Evolutionary conservation across 2,888 invertebrate species (phyloP), one percentile per base, ranked within the genome.

Genomic region (Nomada fabriciana): DNA sequence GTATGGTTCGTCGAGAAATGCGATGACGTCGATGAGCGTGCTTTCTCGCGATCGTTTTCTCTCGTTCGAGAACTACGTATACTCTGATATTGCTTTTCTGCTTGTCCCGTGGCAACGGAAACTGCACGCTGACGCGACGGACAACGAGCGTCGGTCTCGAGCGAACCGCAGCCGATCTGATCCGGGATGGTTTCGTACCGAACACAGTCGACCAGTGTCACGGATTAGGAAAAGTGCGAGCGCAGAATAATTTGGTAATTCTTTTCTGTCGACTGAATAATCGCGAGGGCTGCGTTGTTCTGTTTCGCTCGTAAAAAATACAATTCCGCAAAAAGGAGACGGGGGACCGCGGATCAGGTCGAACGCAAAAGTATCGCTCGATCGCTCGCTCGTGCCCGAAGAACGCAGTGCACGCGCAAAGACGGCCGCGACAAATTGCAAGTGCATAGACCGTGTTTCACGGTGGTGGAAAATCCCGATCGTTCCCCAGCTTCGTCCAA

Each of bases 401-500:
- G 72, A 59, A 52, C 64, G 65, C 77, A n/a, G 72, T 77, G 76
- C 78, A 76, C 78, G 74, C 81, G 71, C 59, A 75, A 59, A 84
- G 64, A 75, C 84, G 72, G 69, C 52, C 73, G 67, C 72, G 53
- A 57, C 15, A 5, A 15, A 25, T 63, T 53, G 53, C 20, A 47
- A n/a, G 36, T 53, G 18, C 61, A 25, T 71, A 53, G 42, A 61
- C 53, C 50, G 36, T 20, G 55, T 50, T 57, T 47, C 50, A 42
- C 65, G 68, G 68, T 63, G 65, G 59, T 76, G 65, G 59, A 36
- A 36, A 82, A 75, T 85, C 61, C 61, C 69, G 74, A 86, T 88
- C 84, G 82, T 86, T 80, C 85, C 87, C 86, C 89, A 91, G 88
- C 92, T 90, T 92, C 91, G 94, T 94, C 94, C 94, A 94, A 93